A percentile compares a stretch with the other conserved stretches of the same genome.
phyloP scores from a whole-genome alignment of 1,140 invertebrate species.

The Trichonephila clavipes region DNA sequence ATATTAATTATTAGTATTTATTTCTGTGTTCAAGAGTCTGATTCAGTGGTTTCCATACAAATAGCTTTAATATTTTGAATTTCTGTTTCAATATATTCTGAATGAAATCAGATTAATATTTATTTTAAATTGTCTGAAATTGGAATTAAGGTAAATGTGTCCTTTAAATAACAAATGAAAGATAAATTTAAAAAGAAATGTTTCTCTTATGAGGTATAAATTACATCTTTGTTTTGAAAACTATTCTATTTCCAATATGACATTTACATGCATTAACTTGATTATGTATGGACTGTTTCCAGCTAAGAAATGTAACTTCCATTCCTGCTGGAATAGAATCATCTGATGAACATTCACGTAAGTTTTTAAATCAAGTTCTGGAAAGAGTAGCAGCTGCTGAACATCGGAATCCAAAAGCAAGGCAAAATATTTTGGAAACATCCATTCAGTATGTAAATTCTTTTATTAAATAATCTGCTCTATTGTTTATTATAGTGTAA shows the following conservation, averaged over 20 bases:
- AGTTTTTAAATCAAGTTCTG: constrained; percentile 77
- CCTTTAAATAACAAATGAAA: too few species aligned
- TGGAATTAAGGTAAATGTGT: too few species aligned
- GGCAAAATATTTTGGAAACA: constrained; percentile 75
- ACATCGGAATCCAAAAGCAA: constrained; percentile 58
- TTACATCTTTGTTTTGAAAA: neutral
- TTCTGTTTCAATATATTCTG: too few species aligned
- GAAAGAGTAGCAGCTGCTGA: constrained; percentile 75
- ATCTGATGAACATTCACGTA: constrained; percentile 72
- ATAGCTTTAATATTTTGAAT: too few species aligned
- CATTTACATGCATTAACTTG: neutral
- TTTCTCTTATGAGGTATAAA: neutral
- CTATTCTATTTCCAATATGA: neutral
- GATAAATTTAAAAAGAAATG: too few species aligned
- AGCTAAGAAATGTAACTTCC: constrained; percentile 67
- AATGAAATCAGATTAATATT: too few species aligned
- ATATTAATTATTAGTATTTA: too few species aligned
- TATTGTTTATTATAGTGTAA: neutral
- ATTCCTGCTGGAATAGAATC: constrained; percentile 46
- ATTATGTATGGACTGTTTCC: neutral
- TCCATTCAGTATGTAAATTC: constrained; percentile 76
- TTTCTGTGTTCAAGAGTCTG: too few species aligned
- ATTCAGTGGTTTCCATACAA: too few species aligned
- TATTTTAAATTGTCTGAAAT: too few species aligned
- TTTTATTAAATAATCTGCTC: neutral